Conservation (phyloP, 2,797 vertebrate species). For the Ctenopoma multispine region DNA sequence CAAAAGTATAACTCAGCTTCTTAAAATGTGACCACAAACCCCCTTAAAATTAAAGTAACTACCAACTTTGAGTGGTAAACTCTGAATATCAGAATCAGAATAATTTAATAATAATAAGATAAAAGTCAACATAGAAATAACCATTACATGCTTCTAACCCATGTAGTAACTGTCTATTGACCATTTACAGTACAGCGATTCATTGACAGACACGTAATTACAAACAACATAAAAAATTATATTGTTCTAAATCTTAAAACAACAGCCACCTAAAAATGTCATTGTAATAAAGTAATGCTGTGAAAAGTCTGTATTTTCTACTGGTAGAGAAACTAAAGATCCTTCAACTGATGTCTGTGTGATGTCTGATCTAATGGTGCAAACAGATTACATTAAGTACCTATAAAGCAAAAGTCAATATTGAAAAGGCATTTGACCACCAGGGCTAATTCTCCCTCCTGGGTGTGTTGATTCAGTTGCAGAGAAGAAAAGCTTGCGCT, state of each 20-base stretch:
- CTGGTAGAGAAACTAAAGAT: slow-evolving; percentile 24
- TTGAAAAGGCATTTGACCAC: slow-evolving; percentile 44
- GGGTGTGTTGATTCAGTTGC: slow-evolving; percentile 29
- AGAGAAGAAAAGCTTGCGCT: slow-evolving; percentile 7
- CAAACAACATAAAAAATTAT: background rate
- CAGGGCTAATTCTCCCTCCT: slow-evolving; percentile 30
- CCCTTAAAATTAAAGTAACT: background rate
- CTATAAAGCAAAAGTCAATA: slow-evolving; percentile 60
- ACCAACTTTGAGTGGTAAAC: no score
- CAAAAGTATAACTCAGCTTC: background rate
- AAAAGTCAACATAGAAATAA: no score
- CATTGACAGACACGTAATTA: slow-evolving; percentile 9
- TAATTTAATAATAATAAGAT: no score
- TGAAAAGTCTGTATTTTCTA: slow-evolving; percentile 1
- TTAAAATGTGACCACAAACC: background rate
- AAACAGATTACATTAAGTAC: slow-evolving; percentile 50
- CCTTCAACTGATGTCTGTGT: slow-evolving; percentile 45
- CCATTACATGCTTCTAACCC: no score
- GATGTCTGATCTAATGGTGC: slow-evolving; percentile 32
- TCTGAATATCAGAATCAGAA: no score
- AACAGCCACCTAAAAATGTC: slow-evolving; percentile 7
- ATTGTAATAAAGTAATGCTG: background rate
- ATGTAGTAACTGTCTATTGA: background rate
- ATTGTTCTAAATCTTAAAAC: slow-evolving; percentile 10
- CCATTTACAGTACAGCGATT: slow-evolving; percentile 16